Percentiles rank a stretch among this genome's conserved stretches.
Conservation (phyloP, 1,140 invertebrate species). For the Drosophila chauvacae region DNA sequence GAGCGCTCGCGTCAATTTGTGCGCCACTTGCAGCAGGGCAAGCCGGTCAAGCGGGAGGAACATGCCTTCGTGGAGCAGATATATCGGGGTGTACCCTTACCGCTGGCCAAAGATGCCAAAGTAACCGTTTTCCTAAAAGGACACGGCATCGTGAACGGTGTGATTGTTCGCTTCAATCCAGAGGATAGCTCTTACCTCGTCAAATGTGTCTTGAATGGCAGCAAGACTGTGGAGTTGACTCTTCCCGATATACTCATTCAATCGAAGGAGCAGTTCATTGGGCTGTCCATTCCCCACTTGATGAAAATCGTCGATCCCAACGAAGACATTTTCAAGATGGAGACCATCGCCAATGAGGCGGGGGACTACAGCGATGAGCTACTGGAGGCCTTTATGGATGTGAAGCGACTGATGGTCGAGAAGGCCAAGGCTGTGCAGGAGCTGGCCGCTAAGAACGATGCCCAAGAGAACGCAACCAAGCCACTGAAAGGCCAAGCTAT, state of each 20-base stretch:
- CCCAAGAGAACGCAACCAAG: not conserved
- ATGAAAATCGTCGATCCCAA: not conserved
- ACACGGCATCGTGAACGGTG: conserved; percentile 25
- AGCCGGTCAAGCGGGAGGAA: conserved; percentile 3
- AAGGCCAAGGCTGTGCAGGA: conserved; percentile 43
- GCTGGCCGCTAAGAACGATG: conserved; percentile 36
- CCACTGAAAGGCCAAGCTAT: conserved; percentile 31
- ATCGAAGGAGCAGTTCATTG: conserved; percentile 10
- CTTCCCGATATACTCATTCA: conserved; percentile 35
- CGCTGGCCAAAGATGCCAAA: conserved; percentile 23
- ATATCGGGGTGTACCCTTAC: conserved; percentile 40
- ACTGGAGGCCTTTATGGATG: conserved; percentile 27
- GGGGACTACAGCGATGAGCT: conserved; percentile 14
- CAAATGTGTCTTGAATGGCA: conserved; percentile 17
- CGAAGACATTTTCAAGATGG: not conserved
- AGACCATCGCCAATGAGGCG: not conserved
- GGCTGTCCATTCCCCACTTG: conserved; percentile 13
- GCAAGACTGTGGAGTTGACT: conserved; percentile 6
- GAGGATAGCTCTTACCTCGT: conserved; percentile 38
- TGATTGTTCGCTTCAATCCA: conserved; percentile 22
- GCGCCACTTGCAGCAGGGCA: conserved; percentile 44
- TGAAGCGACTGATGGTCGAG: conserved; percentile 20
- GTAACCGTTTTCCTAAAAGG: conserved; percentile 30
- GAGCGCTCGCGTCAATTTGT: conserved; percentile 33
- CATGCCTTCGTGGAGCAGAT: conserved; percentile 15